Evolutionary conservation across 2,797 vertebrate species (phyloP).

Genomic region (Sebastes taczanowskii): DNA sequence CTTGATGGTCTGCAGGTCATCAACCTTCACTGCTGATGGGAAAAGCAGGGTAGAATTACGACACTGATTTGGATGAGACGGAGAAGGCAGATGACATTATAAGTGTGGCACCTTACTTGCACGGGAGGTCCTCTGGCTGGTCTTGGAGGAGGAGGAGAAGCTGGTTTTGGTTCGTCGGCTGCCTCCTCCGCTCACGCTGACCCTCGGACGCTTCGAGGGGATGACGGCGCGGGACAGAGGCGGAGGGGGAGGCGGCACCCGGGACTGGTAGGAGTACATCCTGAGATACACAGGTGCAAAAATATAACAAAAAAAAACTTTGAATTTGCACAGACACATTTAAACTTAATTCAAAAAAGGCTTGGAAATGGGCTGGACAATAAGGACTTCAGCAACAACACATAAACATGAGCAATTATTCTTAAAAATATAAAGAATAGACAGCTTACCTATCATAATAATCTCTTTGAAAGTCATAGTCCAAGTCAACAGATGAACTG

Average conservation of each 20-base stretch:
- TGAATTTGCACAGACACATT: too few species aligned
- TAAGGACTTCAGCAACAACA: not conserved
- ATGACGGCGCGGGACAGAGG: slow-evolving; percentile 87
- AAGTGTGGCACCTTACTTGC: slow-evolving; percentile 61
- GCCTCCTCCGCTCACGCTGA: slow-evolving; percentile 84
- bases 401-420: not conserved
- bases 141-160: slow-evolving; percentile 89
- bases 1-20: slow-evolving; percentile 90
- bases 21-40: slow-evolving; percentile 82
- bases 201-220: slow-evolving; percentile 89
- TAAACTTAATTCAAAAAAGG: too few species aligned
- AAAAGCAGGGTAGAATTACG: not conserved
- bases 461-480: slow-evolving; percentile 91
- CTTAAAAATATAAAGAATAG: not conserved
- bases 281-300: slow-evolving; percentile 48
- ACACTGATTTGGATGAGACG: fast-evolving
- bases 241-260: slow-evolving; percentile 84
- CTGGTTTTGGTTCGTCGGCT: slow-evolving; percentile 87
- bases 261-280: slow-evolving; percentile 89
- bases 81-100: fast-evolving
- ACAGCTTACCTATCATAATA: slow-evolving; percentile 88
- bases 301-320: too few species aligned
- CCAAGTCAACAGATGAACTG: slow-evolving; percentile 84
- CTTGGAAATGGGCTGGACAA: too few species aligned
- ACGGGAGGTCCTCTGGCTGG: slow-evolving; percentile 85